Evolutionary conservation across 53 echinoderm and acorn worm genomes (phyloP).

Genomic region (Henricia sp.): DNA sequence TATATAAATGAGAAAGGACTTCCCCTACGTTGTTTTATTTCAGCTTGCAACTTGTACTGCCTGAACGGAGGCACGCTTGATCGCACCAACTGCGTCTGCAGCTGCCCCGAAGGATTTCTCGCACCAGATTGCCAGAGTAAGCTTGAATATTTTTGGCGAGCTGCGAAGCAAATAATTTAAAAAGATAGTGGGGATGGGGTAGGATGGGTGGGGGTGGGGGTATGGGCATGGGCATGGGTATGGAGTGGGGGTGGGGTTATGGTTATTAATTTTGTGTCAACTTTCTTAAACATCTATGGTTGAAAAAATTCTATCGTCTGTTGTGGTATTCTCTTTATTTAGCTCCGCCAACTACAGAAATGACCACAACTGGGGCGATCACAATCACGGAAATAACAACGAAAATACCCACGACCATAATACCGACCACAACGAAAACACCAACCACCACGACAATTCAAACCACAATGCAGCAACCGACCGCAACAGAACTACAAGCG

Average conservation of each 20-base stretch:
- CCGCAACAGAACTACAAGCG: not conserved
- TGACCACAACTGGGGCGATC: not conserved
- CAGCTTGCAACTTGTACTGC: not conserved
- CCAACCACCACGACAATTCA: not conserved
- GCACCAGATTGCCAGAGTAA: not conserved
- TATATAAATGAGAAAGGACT: too few relatives aligned
- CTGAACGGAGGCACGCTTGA: not conserved
- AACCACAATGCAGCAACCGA: not conserved
- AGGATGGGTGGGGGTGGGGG: too few relatives aligned
- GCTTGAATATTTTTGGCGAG: too few relatives aligned
- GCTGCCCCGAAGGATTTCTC: not conserved
- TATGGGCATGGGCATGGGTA: too few relatives aligned
- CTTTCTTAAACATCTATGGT: too few relatives aligned
- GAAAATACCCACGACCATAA: not conserved
- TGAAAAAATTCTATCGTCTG: too few relatives aligned
- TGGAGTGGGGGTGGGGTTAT: too few relatives aligned
- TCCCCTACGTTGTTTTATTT: too few relatives aligned
- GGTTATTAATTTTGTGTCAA: too few relatives aligned
- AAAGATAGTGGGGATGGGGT: too few relatives aligned
- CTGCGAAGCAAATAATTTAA: too few relatives aligned
- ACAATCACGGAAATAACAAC: not conserved
- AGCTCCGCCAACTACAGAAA: not conserved
- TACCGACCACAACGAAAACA: not conserved
- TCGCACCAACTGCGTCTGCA: not conserved
- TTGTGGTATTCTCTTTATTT: too few relatives aligned